phyloP scores from a whole-genome alignment of 2,797 vertebrate genomes.

The Vespertilio murinus region DNA sequence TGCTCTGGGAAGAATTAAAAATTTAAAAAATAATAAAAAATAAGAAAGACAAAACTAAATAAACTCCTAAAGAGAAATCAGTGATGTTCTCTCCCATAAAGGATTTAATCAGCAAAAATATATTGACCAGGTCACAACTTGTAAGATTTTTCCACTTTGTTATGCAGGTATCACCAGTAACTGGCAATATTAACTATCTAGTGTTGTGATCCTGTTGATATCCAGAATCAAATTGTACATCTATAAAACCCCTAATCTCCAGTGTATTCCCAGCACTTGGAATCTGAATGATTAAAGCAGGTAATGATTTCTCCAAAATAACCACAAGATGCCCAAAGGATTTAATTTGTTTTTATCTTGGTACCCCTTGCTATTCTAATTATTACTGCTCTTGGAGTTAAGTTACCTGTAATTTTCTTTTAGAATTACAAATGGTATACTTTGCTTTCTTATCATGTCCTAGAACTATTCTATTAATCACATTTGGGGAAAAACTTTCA shows the following conservation, averaged over 20 bases:
- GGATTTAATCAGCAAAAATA: constrained; percentile 66
- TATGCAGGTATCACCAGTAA: constrained; percentile 64
- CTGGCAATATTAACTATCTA: constrained; percentile 70
- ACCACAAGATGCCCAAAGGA: constrained; percentile 77
- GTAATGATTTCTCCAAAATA: constrained; percentile 81
- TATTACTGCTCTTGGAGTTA: constrained; percentile 80
- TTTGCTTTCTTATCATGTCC: constrained; percentile 82
- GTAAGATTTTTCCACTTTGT: constrained; percentile 34
- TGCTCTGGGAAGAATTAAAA: neutral
- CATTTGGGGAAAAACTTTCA: constrained; percentile 71
- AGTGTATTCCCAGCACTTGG: constrained; percentile 67
- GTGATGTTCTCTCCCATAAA: constrained; percentile 45
- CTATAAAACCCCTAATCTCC: constrained; percentile 75
- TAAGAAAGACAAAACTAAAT: constrained; percentile 39
- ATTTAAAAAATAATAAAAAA: neutral
- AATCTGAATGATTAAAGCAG: constrained; percentile 78
- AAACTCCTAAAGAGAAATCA: constrained; percentile 29
- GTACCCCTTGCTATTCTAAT: constrained; percentile 81
- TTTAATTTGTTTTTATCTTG: constrained; percentile 77
- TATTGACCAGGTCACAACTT: constrained; percentile 62
- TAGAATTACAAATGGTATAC: constrained; percentile 72
- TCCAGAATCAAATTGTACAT: constrained; percentile 77
- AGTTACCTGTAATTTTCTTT: constrained; percentile 83
- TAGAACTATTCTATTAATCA: constrained; percentile 80
- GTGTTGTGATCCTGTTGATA: constrained; percentile 75